These are phyloP conservation scores for Acromyrmex echinatior DNA, from an alignment of 1,140 invertebrate genomes.

Conservation along the genomic window DNA sequence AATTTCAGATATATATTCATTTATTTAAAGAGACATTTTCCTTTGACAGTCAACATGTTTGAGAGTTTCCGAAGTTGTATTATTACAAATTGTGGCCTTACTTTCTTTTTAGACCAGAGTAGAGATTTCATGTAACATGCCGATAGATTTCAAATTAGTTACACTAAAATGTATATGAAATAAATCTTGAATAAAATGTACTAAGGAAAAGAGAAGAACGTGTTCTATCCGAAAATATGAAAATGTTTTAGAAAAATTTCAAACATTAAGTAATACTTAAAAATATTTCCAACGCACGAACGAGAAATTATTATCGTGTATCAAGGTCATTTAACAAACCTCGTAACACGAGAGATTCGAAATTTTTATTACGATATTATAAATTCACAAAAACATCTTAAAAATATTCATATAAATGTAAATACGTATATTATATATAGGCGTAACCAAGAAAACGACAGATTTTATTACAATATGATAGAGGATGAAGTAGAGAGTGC, in stretches of 20 bases:
- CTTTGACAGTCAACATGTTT: not conserved
- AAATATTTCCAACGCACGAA: not conserved
- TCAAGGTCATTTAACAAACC: conserved; percentile 12
- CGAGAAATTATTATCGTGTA: not conserved
- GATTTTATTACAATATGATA: conserved; percentile 73
- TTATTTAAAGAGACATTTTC: conserved; percentile 19
- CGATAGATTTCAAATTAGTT: not conserved
- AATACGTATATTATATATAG: conserved; percentile 67
- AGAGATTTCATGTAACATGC: not conserved
- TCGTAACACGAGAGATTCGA: conserved; percentile 73
- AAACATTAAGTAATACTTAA: not conserved
- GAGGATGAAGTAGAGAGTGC: conserved; percentile 68
- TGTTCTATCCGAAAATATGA: not conserved
- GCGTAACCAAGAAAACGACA: conserved; percentile 73
- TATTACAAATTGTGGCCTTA: not conserved
- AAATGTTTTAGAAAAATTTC: not conserved
- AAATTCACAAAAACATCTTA: conserved; percentile 83
- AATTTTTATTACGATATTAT: conserved; percentile 82
- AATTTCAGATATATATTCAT: not conserved
- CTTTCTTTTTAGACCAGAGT: not conserved
- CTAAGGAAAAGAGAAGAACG: not conserved
- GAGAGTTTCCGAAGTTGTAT: conserved; percentile 4
- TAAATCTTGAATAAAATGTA: not conserved
- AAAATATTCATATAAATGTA: conserved; percentile 77
- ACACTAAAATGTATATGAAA: not conserved